Evolutionary conservation across 2,888 invertebrate genomes (phyloP), one percentile per base, ranked within the genome.

Genomic region (Andrena trimmerana): DNA sequence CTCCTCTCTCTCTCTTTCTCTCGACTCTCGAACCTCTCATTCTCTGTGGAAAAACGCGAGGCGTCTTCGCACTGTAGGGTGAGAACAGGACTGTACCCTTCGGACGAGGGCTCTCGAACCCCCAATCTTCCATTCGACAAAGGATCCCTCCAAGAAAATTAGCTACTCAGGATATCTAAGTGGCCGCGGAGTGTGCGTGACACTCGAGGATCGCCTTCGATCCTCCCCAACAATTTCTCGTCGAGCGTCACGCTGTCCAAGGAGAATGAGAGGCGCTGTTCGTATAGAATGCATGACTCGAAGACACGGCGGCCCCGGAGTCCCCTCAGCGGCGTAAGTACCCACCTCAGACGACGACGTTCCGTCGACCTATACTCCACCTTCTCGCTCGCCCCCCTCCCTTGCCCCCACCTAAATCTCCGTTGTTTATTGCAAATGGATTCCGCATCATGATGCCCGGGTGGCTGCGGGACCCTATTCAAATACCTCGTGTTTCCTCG

Each of bases 391-490:
- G 54, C 42, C 77, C 33, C 7, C 7, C 7, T 7, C 31, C 33
- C 33, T 2, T 75, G 68, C 13, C 81, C 82, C 82, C 86, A 78
- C 89, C 91, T 92, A 92, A 93, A 94, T 93, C 93, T 93, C 88
- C 88, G 93, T 94, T 94, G 93, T 94, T 94, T 94, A 94, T 94
- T 94, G 94, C 94, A 94, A 94, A 94, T 94, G 94, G 93, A 94
- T 94, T 94, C 92, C 91, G 90, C 92, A 92, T 92, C 91, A 92
- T 90, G 92, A 92, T 90, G 90, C 91, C 90, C 90, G 89, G 88
- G 91, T 90, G 90, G 90, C 88, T 92, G 70, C 86, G 91, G 86
- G 88, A 90, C 90, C 90, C 91, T 90, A 92, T 91, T 92, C 91
- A 90, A 91, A 92, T 92, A 90, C 89, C 90, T 90, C 89, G 90